Conservation (phyloP, 2,797 vertebrate species). For the Podargus strigoides region DNA sequence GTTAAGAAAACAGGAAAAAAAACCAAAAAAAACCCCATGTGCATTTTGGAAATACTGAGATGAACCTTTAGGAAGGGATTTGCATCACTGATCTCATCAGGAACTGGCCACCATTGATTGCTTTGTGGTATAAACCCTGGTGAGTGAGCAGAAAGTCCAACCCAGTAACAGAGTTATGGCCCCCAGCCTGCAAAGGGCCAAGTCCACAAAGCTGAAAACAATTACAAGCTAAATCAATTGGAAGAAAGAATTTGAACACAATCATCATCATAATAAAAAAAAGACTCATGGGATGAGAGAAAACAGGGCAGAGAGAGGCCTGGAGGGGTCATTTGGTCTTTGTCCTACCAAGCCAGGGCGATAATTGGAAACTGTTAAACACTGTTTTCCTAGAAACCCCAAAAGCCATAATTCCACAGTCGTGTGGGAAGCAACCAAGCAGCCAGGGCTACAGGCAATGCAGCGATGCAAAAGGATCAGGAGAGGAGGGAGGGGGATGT, state of each 20-base stretch:
- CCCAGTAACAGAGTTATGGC: background rate
- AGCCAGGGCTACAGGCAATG: fast-evolving
- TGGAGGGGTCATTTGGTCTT: background rate
- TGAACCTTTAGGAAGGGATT: background rate
- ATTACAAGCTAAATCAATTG: background rate
- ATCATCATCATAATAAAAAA: too few species aligned
- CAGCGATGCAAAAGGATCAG: background rate
- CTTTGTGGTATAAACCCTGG: background rate
- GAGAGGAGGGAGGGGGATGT: background rate
- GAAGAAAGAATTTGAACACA: background rate
- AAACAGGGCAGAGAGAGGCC: background rate
- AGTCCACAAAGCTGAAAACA: background rate
- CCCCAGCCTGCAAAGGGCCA: background rate
- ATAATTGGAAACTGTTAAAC: background rate
- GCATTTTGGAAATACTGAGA: background rate
- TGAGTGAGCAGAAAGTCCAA: background rate
- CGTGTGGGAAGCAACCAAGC: background rate
- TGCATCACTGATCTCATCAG: background rate
- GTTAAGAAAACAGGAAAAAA: fast-evolving
- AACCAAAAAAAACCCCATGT: fast-evolving
- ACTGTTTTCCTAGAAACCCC: background rate
- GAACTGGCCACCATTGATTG: background rate
- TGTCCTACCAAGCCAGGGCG: background rate
- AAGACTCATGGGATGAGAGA: background rate
- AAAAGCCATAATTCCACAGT: background rate